Conservation (phyloP, 2,888 invertebrate species). For the Diplolepis rosae region DNA sequence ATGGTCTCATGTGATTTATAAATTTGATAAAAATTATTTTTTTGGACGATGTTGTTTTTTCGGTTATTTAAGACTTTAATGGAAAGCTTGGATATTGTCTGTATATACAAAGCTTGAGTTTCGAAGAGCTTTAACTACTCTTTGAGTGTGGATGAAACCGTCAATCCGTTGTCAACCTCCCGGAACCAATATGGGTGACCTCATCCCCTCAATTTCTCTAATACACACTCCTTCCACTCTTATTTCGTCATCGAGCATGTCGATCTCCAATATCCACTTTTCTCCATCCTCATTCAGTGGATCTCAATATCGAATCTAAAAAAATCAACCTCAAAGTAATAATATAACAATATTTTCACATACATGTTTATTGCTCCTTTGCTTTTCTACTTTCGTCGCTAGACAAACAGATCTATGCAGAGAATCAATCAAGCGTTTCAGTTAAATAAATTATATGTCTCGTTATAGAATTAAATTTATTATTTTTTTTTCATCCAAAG, state of each 20-base stretch:
- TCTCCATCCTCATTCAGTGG: conserved; percentile 8
- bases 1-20: background rate
- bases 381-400: background rate
- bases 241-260: conserved; percentile 17
- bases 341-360: background rate
- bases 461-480: background rate
- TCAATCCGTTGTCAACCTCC: conserved; percentile 16
- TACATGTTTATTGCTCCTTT: background rate
- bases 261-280: conserved; percentile 20
- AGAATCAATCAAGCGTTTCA: background rate
- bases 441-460: background rate
- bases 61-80: conserved; percentile 19
- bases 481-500: no score
- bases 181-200: conserved; percentile 11
- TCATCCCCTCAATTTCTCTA: conserved; percentile 23
- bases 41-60: background rate
- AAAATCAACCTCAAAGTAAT: background rate
- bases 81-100: conserved; percentile 19
- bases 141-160: conserved; percentile 26
- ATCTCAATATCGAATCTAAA: conserved; percentile 10
- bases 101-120: conserved; percentile 6
- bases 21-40: conserved; percentile 15
- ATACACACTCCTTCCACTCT: background rate
- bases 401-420: background rate
- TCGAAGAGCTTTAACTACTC: conserved; percentile 23